Conservation (phyloP, 2,113 vertebrate genomes). For the Tenrec ecaudatus region DNA sequence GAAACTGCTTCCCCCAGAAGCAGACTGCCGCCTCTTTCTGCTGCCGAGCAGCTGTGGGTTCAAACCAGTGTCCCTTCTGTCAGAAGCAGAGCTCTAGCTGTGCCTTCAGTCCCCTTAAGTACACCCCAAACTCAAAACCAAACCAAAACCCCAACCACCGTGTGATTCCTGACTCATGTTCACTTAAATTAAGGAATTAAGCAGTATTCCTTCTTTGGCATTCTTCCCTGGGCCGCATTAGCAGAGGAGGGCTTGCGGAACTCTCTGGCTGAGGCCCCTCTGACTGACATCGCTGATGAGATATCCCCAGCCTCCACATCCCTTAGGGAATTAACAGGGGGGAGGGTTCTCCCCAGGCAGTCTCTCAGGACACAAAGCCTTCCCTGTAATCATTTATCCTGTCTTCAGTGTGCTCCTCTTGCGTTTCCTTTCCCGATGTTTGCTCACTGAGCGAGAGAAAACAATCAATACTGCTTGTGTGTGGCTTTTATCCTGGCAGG, state of each 20-base stretch:
- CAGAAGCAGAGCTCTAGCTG: too few relatives aligned
- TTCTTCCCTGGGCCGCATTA: constrained; percentile 12
- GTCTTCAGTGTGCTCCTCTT: neutral
- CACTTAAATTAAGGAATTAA: neutral
- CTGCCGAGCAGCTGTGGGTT: neutral
- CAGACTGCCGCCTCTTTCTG: too few relatives aligned
- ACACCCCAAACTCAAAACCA: too few relatives aligned
- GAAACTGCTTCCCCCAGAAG: too few relatives aligned
- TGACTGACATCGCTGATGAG: neutral
- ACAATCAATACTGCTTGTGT: constrained; percentile 2
- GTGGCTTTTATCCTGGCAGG: neutral
- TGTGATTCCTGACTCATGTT: neutral
- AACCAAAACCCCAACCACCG: neutral
- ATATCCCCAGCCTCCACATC: too few relatives aligned
- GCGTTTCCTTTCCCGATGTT: neutral
- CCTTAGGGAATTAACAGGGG: neutral
- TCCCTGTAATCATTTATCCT: neutral
- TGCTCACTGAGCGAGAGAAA: neutral
- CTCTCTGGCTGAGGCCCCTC: neutral
- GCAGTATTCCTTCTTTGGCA: constrained; percentile 53
- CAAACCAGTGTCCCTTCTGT: too few relatives aligned
- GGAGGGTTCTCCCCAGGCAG: neutral
- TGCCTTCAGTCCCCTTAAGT: too few relatives aligned
- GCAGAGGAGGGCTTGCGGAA: neutral
- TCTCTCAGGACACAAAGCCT: constrained; percentile 29